Percentiles rank a stretch among this genome's conserved stretches.
Evolutionary conservation across 2,113 vertebrate species (phyloP).

Genomic region (Onychostoma macrolepis): DNA sequence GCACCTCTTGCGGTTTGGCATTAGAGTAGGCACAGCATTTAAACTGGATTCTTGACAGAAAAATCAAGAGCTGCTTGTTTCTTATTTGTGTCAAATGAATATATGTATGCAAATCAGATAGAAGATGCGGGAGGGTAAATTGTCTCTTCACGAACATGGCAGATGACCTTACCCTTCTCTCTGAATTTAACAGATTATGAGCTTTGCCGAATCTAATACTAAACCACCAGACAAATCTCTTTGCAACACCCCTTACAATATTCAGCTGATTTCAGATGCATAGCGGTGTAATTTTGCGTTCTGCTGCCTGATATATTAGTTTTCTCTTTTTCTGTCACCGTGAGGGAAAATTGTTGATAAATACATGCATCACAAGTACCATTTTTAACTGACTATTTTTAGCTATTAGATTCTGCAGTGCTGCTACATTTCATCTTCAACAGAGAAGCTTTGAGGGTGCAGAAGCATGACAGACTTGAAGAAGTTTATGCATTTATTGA

Average conservation of each 20-base stretch:
- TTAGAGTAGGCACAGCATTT: conserved; percentile 5
- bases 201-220: conserved; percentile 38
- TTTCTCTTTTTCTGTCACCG: conserved; percentile 31
- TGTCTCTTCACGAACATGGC: neutral
- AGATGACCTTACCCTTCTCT: conserved; percentile 18
- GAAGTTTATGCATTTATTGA: conserved; percentile 1
- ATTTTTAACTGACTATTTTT: conserved; percentile 73
- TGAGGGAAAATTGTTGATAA: conserved; percentile 60
- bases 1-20: neutral
- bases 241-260: neutral
- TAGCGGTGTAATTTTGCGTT: conserved; percentile 18
- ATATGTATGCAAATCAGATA: conserved; percentile 30
- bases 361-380: conserved; percentile 57
- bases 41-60: neutral
- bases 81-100: conserved; percentile 23
- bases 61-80: neutral
- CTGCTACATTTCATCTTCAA: conserved; percentile 59
- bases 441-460: conserved; percentile 60
- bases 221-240: conserved; percentile 18
- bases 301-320: conserved; percentile 3
- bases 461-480: conserved; percentile 35
- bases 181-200: conserved; percentile 46
- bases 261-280: conserved; percentile 18
- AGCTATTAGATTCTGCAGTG: conserved; percentile 68
- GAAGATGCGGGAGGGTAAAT: conserved; percentile 18